These are phyloP conservation scores for Balearica regulorum DNA, from an alignment of 2,797 vertebrate genomes.

Conservation along the genomic window DNA sequence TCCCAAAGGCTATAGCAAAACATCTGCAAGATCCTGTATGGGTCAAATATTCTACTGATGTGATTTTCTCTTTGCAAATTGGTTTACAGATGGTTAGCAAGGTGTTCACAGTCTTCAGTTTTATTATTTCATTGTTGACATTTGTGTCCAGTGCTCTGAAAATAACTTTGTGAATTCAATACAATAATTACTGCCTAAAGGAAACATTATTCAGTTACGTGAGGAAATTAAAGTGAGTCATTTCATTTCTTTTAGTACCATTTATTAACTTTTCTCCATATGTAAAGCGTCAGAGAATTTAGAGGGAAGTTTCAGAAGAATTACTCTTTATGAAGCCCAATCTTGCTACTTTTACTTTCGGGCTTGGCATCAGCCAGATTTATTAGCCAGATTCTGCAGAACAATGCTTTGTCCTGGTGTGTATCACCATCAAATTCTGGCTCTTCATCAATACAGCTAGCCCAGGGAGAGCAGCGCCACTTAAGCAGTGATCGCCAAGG, in stretches of 20 bases:
- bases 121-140: slow-evolving; percentile 52
- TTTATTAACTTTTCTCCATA: slow-evolving; percentile 45
- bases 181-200: slow-evolving; percentile 38
- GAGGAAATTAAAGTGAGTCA: slow-evolving; percentile 27
- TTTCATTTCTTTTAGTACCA: slow-evolving; percentile 44
- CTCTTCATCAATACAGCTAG: neutral
- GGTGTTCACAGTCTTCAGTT: slow-evolving; percentile 50
- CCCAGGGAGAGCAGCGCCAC: neutral
- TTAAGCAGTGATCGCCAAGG: neutral
- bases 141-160: slow-evolving; percentile 38
- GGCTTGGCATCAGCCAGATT: neutral
- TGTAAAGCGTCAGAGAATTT: slow-evolving; percentile 10
- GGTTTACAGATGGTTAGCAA: slow-evolving; percentile 64
- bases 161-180: slow-evolving; percentile 39
- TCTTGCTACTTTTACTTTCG: neutral
- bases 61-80: slow-evolving; percentile 73
- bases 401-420: neutral
- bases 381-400: neutral
- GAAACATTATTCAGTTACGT: slow-evolving; percentile 21
- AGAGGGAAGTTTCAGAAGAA: neutral
- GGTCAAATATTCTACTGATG: slow-evolving; percentile 68
- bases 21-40: slow-evolving; percentile 67
- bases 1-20: slow-evolving; percentile 64
- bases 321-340: neutral
- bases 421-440: neutral